Conservation (phyloP, 2,113 vertebrate genomes). For the Rhombomys opimus region DNA sequence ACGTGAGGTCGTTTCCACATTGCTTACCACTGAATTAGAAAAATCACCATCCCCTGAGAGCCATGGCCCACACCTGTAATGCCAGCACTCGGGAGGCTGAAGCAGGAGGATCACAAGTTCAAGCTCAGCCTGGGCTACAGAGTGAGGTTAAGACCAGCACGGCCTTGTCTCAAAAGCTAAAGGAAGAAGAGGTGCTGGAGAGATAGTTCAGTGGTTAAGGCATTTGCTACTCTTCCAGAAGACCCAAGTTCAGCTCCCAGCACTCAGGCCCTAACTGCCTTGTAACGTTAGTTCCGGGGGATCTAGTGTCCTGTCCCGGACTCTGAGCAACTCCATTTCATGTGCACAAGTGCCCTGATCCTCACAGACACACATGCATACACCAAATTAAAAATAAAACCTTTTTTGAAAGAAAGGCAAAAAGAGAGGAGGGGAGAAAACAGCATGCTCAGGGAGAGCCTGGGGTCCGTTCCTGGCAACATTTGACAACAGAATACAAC, state of each 20-base stretch:
- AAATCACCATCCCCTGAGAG: not conserved
- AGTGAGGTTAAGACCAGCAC: not conserved
- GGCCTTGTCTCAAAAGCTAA: not conserved
- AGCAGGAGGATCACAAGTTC: not conserved
- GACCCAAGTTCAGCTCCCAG: not conserved
- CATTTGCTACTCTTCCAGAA: not conserved
- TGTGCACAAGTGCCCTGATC: not conserved
- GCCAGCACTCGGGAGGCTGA: not conserved
- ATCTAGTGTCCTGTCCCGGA: not conserved
- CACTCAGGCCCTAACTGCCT: not conserved
- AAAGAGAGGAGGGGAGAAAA: no score
- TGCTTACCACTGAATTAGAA: not conserved
- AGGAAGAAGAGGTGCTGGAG: not conserved
- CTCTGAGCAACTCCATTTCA: not conserved
- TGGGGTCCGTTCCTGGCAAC: not conserved
- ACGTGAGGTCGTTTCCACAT: not conserved
- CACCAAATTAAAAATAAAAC: not conserved
- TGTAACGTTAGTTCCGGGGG: not conserved
- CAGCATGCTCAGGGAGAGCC: not conserved
- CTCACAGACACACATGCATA: not conserved
- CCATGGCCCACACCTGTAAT: not conserved
- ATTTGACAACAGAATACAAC: slow-evolving; percentile 4
- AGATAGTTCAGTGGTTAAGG: not conserved
- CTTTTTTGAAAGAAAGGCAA: not conserved
- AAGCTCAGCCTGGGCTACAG: not conserved